These are phyloP conservation scores for Porphyrio hochstetteri DNA, from an alignment of 2,113 vertebrate genomes.

Conservation along the genomic window DNA sequence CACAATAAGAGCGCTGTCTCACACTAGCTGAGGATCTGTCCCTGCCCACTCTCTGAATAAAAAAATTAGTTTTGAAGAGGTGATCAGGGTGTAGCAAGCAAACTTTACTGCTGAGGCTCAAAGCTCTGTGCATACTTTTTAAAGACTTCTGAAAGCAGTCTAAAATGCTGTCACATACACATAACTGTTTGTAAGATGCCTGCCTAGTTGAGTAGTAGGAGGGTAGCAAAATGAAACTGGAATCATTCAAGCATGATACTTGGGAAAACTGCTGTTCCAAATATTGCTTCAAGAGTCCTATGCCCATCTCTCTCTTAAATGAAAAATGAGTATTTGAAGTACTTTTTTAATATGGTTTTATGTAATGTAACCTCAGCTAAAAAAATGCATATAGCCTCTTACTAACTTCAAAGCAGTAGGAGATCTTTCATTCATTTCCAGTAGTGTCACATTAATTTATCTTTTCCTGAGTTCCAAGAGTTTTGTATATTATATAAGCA, in stretches of 20 bases:
- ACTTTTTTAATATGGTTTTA: constrained; percentile 4
- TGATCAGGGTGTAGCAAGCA: neutral
- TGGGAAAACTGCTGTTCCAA: neutral
- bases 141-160: neutral
- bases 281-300: neutral
- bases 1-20: neutral
- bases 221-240: neutral
- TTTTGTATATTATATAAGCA: constrained; percentile 5
- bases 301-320: neutral
- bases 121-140: neutral
- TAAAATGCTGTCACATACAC: neutral
- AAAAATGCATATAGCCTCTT: neutral
- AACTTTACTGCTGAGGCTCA: neutral
- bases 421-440: constrained; percentile 43
- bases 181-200: neutral
- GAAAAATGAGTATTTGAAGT: neutral
- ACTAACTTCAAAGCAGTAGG: constrained; percentile 15
- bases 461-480: neutral
- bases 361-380: neutral
- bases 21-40: neutral
- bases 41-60: neutral
- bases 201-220: neutral
- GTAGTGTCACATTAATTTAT: constrained; percentile 15
- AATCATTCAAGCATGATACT: neutral
- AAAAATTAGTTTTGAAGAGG: neutral